Evolutionary conservation across 2,113 vertebrate species (phyloP).

Genomic region (Herpetotheres cachinnans): DNA sequence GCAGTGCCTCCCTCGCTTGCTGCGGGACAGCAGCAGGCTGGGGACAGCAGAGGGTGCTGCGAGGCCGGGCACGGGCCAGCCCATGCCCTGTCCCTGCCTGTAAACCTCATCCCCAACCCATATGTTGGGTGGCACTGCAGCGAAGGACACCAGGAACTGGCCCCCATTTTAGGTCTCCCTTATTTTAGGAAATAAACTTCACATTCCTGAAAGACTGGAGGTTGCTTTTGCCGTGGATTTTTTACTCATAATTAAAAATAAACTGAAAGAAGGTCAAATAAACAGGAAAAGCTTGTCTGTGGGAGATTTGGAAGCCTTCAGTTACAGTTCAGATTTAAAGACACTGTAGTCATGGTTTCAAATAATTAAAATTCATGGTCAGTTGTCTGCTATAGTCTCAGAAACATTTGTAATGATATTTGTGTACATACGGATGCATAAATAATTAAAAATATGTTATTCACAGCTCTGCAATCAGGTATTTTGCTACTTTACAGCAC

Average conservation of each 20-base stretch:
- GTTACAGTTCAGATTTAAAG: neutral
- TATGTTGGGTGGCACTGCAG: neutral
- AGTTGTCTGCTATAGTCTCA: neutral
- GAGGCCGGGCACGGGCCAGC: neutral
- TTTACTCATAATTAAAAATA: neutral
- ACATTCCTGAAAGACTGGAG: neutral
- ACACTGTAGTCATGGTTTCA: neutral
- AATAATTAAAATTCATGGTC: neutral
- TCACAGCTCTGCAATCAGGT: neutral
- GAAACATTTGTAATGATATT: neutral
- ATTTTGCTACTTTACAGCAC: neutral
- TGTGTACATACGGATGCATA: neutral
- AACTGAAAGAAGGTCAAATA: neutral
- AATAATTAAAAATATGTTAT: neutral
- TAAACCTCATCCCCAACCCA: fast-evolving
- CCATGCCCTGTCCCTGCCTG: fast-evolving
- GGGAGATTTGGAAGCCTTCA: neutral
- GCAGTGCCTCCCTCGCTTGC: neutral
- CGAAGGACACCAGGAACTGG: fast-evolving
- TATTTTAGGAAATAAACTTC: neutral
- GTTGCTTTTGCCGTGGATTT: neutral
- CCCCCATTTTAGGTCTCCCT: neutral
- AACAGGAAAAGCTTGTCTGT: neutral
- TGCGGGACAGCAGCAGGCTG: neutral
- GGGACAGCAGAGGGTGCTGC: neutral